Evolutionary conservation across 2,888 invertebrate species (phyloP), one percentile per base, ranked within the genome.

Genomic region (Agrochola circellaris): DNA sequence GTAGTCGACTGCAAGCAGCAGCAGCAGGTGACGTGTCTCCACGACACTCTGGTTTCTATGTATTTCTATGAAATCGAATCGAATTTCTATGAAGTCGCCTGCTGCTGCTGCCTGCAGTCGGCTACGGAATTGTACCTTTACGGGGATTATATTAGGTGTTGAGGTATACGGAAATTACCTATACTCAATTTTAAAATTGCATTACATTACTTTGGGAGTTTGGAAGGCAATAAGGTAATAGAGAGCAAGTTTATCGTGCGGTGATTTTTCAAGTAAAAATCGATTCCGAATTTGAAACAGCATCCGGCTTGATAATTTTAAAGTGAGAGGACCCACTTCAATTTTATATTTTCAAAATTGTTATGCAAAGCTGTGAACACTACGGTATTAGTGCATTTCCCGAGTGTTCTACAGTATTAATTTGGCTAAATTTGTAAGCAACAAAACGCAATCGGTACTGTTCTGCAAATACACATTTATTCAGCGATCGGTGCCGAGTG

Each of bases 401-500:
- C 26, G 26, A 45, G 23, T 15, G 17, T 45, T 26, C 13, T 34
- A 11, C 30, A 71, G n/a, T 30, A 61, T 62, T 62, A 15, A 67
- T 60, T 60, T 69, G 0, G 73, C 66, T 75, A 56, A 83, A 77
- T 72, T 58, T 13, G 30, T 45, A 66, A 60, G 38, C 56, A 38
- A 66, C 71, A 65, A 64, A 48, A 76, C 61, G 64, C 62, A 81
- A 81, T 85, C 75, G 70, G 71, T 62, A 65, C 70, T 61, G 62
- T 75, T 68, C 38, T 76, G 78, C 76, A 75, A 80, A 85, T 86
- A 87, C 86, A 87, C 84, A 89, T 89, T 89, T 87, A 88, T 85
- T 79, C 81, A 85, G 77, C 45, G 79, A 82, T 85, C 82, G 73
- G 67, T 71, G 61, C 81, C 78, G 77, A 82, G 85, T 83, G 82